phyloP scores from a whole-genome alignment of 1,140 invertebrate genomes.

The Lamellibrachia luymesi region DNA sequence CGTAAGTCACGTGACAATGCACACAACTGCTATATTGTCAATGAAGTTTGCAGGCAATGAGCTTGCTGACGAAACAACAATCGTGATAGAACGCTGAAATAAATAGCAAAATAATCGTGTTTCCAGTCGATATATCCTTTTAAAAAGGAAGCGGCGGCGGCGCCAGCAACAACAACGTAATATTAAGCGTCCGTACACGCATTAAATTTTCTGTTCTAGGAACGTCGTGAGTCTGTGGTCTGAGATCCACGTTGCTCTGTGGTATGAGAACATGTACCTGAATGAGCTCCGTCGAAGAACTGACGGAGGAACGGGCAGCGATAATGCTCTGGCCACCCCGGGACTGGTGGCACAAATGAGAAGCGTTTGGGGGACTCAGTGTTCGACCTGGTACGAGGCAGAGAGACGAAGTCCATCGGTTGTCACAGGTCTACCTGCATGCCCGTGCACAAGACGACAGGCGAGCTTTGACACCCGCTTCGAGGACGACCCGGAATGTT shows the following conservation, averaged over 20 bases:
- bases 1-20: neutral
- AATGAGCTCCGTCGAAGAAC: constrained; percentile 13
- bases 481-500: neutral
- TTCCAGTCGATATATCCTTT: no score
- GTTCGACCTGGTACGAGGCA: neutral
- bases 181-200: no score
- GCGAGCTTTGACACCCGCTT: neutral
- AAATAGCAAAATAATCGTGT: neutral
- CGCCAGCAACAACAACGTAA: neutral
- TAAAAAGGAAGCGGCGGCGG: neutral
- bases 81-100: no score
- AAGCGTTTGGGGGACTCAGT: neutral
- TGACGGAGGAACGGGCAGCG: constrained; percentile 23
- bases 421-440: neutral
- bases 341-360: neutral
- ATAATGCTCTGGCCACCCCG: neutral
- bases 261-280: constrained; percentile 16
- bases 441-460: neutral
- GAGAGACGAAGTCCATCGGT: neutral
- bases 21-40: no score
- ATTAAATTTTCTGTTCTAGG: neutral
- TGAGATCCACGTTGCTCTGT: constrained; percentile 15
- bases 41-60: no score
- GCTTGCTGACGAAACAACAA: neutral
- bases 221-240: neutral